Evolutionary conservation across 2,797 vertebrate genomes (phyloP), one percentile per base, ranked within the genome.

Genomic region (Gadopsis bispinosus): DNA sequence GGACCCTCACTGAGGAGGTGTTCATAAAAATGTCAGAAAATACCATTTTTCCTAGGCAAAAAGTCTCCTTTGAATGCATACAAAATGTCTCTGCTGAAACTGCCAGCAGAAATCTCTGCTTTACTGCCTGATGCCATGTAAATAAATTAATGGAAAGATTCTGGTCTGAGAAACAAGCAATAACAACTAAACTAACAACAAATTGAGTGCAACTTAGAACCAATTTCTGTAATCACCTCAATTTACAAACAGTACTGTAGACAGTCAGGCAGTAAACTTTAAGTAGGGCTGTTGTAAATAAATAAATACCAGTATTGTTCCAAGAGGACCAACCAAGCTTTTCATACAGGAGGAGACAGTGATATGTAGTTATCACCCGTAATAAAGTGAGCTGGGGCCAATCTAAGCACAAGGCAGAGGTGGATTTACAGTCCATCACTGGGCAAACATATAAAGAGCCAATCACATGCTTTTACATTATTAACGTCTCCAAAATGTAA

Each of bases 1-100:
- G 64, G 54, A 71, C 61, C 64, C 45, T 63, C 31, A 17, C 62
- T 26, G 41, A 33, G 51, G 9, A 55, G 11, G 43, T 43, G 67
- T 85, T 67, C 10, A 80, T 72, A 61, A 79, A 37, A 60, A 60
- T 7, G 66, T 51, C 39, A 69, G 26, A 43, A 77, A 81, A 53
- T 55, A n/a, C 5, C 29, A 1, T 9, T 45, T 31, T 72, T 54
- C n/a, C 16, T 5, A 5, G 2, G 2, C 9, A 50, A 51, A 73
- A 20, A 8, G 35, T 29, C 35, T 73, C 1, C 14, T 66, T 17
- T 68, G 37, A 37, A 56, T 69, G 37, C 5, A 22, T 39, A 43
- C 67, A 63, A 43, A 53, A 31, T 6, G 29, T 53, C 29, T 66
- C 55, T 59, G 33, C 59, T 60, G 10, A 59, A 63, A 50, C 10